phyloP scores from a whole-genome alignment of 2,797 vertebrate genomes.

The Miichthys miiuy region DNA sequence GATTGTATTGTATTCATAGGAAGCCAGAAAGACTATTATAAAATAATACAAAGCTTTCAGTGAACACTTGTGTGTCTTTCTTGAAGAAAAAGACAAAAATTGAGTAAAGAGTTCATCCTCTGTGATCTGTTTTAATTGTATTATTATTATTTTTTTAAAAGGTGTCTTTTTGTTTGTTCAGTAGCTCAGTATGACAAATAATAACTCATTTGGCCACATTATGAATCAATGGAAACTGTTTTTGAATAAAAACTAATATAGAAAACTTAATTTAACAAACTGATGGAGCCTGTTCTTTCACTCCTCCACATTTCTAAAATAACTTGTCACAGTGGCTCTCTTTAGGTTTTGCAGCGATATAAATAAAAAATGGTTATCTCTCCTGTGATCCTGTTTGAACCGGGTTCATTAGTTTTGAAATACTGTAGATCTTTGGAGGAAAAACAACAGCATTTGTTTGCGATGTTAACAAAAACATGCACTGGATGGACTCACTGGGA shows the following conservation, averaged over 20 bases:
- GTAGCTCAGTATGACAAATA: neutral
- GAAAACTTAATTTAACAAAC: neutral
- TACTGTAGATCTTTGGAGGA: neutral
- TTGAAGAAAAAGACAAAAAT: neutral
- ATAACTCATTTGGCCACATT: neutral
- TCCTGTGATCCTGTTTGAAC: neutral
- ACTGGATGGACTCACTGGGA: no score
- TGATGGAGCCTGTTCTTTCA: neutral
- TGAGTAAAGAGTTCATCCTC: neutral
- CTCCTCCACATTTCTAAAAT: neutral
- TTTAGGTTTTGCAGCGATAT: neutral
- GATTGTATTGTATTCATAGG: neutral
- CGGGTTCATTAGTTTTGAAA: neutral
- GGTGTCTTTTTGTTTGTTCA: neutral
- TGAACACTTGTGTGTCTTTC: neutral
- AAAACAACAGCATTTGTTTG: neutral
- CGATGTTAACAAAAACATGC: no score
- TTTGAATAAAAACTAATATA: constrained; percentile 2
- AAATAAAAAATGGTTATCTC: no score
- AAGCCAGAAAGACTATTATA: neutral
- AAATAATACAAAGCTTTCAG: neutral
- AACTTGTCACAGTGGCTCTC: neutral
- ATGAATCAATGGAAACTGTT: neutral
- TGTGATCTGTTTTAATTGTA: neutral
- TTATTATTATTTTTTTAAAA: neutral